Percentiles rank a stretch among this genome's conserved stretches.
Evolutionary conservation across 1,140 invertebrate species (phyloP).

Genomic region (Tigriopus japonicus): DNA sequence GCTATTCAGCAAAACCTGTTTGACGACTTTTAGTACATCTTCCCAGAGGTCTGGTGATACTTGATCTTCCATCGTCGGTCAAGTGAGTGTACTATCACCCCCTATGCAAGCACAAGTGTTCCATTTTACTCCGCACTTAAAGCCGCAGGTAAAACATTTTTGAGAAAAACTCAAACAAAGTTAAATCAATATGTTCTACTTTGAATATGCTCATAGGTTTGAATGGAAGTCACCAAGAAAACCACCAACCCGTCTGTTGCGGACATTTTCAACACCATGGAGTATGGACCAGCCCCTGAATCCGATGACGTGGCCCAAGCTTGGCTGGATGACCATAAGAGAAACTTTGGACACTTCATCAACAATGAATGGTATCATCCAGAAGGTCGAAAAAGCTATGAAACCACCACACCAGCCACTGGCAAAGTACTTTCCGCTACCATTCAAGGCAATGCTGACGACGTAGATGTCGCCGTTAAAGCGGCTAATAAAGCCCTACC

Average conservation of each 20-base stretch:
- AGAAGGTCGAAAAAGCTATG: slow-evolving; percentile 17
- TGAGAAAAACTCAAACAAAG: too few species aligned
- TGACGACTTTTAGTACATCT: too few species aligned
- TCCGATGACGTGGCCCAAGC: slow-evolving; percentile 18
- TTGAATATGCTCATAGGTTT: too few species aligned
- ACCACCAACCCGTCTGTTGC: slow-evolving; percentile 7
- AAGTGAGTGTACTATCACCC: too few species aligned
- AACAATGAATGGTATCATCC: slow-evolving; percentile 19
- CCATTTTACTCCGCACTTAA: too few species aligned
- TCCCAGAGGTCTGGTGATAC: too few species aligned
- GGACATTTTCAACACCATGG: slow-evolving; percentile 19
- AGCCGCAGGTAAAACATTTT: too few species aligned
- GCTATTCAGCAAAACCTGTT: too few species aligned
- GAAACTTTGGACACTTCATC: slow-evolving; percentile 20
- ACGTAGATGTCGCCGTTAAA: slow-evolving; percentile 22
- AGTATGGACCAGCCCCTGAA: slow-evolving; percentile 19
- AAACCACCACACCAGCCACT: slow-evolving; percentile 15
- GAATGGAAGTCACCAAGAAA: slow-evolving; percentile 2
- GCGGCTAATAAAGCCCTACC: slow-evolving; percentile 25
- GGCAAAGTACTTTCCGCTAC: slow-evolving; percentile 16
- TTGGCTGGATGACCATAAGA: slow-evolving; percentile 19
- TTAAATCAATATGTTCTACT: too few species aligned
- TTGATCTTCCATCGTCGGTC: too few species aligned
- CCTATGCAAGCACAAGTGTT: too few species aligned
- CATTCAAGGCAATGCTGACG: slow-evolving; percentile 18